Conservation (phyloP, 2,797 vertebrate genomes). For the Chaunax sp. region DNA sequence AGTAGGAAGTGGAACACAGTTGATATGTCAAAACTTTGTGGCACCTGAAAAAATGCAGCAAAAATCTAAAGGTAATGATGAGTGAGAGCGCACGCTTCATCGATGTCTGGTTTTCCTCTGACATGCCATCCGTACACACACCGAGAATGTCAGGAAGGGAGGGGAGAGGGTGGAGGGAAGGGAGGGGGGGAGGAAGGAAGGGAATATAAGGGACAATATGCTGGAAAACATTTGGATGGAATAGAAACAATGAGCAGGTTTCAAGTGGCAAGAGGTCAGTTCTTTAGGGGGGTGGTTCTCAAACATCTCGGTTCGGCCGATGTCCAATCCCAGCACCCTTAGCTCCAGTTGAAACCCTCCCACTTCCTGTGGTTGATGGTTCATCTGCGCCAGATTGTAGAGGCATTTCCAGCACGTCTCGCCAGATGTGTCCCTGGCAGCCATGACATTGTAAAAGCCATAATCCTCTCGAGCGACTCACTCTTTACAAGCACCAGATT, state of each 20-base stretch:
- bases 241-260: constrained; percentile 80
- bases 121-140: constrained; percentile 47
- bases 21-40: constrained; percentile 71
- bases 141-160: constrained; percentile 15
- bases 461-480: constrained; percentile 41
- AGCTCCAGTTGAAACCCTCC: constrained; percentile 66
- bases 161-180: background rate
- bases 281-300: constrained; percentile 56
- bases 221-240: constrained; percentile 77
- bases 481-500: constrained; percentile 48
- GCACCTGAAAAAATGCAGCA: constrained; percentile 62
- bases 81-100: constrained; percentile 47
- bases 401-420: constrained; percentile 54
- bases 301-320: constrained; percentile 44
- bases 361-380: constrained; percentile 62
- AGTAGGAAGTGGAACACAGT: constrained; percentile 40
- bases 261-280: constrained; percentile 78
- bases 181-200: background rate
- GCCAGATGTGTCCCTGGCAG: constrained; percentile 69
- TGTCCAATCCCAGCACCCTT: constrained; percentile 65
- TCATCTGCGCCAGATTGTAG: constrained; percentile 57
- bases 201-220: constrained; percentile 51
- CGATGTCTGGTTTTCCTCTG: constrained; percentile 50
- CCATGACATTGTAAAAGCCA: constrained; percentile 58
- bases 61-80: constrained; percentile 59